Base-by-base conservation (phyloP, 2,888 invertebrate species). In the Mechanitis mazaeus region DNA sequence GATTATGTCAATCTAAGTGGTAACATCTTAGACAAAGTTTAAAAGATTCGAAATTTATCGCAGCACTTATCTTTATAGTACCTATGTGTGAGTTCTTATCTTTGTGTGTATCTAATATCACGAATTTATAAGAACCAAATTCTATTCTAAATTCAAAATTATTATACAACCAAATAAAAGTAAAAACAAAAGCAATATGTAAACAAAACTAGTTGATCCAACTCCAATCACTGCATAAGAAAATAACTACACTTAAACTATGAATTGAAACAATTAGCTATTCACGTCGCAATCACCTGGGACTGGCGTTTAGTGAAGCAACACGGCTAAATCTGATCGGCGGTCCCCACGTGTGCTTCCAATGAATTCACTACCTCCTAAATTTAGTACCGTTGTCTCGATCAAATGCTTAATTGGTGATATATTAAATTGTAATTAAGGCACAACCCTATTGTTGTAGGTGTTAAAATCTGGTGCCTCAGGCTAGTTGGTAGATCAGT, bases 371-470 rank as follows among this genome's bases (percentile, higher is more conserved):
- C 67, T 63, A 72, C 69, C 79, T 73, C 71, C 74, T 72, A 69
- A 76, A 83, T 77, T 78, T 72, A 69, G 76, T 68, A 69, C 74
- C 71, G 68, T 76, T 75, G 79, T 77, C 76, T 82, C 85, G 81
- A 85, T 85, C 84, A 81, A 75, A 80, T 81, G 79, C 79, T 84
- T 87, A 87, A 89, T 87, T 87, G 86, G 82, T 81, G 82, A 87
- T 87, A 87, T 87, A 87, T 89, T 89, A 87, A 85, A 87, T 85
- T 80, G 85, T 87, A 89, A 88, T 88, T 87, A 87, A 86, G 82
- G 81, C 81, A 77, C 83, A 78, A 78, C 83, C 80, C 74, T 77
- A 77, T 77, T 80, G 79, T 77, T 72, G 69, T 79, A 81, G 81
- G 84, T 84, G 83, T 73, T 77, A 81, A 84, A 81, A 80, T 80